Base-by-base conservation (phyloP, 1,140 invertebrate species). In the Vollenhovia emeryi region DNA sequence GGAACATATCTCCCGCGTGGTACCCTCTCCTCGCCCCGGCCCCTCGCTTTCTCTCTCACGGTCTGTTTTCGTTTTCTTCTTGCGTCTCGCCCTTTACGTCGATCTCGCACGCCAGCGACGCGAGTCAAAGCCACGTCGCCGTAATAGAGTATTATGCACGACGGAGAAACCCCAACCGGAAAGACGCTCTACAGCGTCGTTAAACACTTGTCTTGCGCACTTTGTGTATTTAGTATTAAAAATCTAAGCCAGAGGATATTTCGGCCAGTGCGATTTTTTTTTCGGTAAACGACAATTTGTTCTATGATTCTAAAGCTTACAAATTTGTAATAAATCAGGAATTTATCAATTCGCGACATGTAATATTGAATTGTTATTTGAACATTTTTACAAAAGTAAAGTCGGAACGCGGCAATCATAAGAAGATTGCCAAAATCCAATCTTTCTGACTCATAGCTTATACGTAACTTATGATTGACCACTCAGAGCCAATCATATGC, bases 1-100 rank as follows among this genome's bases (percentile, higher is more conserved):
- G 94, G 94, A 94, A 93, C 91, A 89, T 93, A 93, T 93, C 89
- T 92, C 91, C 87, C 84, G 52, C 68, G n/a, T n/a, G 66, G 60
- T 83, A 85, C 83, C 40, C 62, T 86, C 59, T 68, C n/a, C n/a
- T 36, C 74, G 73, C 84, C 57, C 30, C 50, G 18, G 21, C 68
- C 57, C 45, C 21, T 66, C 8, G 59, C 57, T 78, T 73, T 76
- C 74, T 66, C 75, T 84, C 74, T 83, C 71, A 24, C 50, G 36
- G 71, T 57, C 57, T 48, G 43, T 55, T 85, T 79, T 80, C 71
- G 62, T 64, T 60, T 80, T 90, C 89, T 82, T 71, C 60, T 73
- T 57, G 48, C 18, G 15, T 82, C 69, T 64, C 64, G 21, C 66
- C 33, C 62, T 66, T 73, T 74, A 71, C 55, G 75, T 45, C 75